A percentile compares a stretch with the other conserved stretches of the same genome.
Conservation (phyloP, 1,140 invertebrate species). For the Leptopilina boulardi region DNA sequence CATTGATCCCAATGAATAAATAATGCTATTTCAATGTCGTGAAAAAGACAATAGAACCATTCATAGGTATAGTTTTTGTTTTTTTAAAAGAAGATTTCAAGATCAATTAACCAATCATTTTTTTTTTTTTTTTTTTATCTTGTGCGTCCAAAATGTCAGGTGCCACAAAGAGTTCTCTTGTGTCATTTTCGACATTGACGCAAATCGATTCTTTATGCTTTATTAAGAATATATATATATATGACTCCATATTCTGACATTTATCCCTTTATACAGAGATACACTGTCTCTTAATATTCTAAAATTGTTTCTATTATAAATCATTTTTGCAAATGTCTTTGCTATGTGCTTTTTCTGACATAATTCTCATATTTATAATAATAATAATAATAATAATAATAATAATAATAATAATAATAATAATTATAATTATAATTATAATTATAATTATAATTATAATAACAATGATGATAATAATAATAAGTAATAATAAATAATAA, state of each 20-base stretch:
- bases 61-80: too few relatives aligned
- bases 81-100: slow-evolving; percentile 20
- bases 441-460: too few relatives aligned
- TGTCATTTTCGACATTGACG: not conserved
- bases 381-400: too few relatives aligned
- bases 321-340: not conserved
- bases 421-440: too few relatives aligned
- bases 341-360: too few relatives aligned
- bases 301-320: not conserved
- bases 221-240: not conserved
- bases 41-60: slow-evolving; percentile 1
- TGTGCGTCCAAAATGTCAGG: not conserved
- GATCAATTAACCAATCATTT: slow-evolving; percentile 3
- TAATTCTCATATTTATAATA: too few relatives aligned
- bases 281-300: not conserved
- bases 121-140: too few relatives aligned
- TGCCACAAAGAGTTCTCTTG: slow-evolving; percentile 3
- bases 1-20: slow-evolving; percentile 25
- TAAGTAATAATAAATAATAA: too few relatives aligned
- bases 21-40: slow-evolving; percentile 10
- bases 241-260: not conserved
- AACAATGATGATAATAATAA: too few relatives aligned
- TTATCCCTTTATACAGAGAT: not conserved
- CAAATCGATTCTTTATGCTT: slow-evolving; percentile 8
- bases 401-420: too few relatives aligned